These are phyloP conservation scores for Hydropsyche tenuis DNA, from an alignment of 1,140 invertebrate species.

Conservation along the genomic window DNA sequence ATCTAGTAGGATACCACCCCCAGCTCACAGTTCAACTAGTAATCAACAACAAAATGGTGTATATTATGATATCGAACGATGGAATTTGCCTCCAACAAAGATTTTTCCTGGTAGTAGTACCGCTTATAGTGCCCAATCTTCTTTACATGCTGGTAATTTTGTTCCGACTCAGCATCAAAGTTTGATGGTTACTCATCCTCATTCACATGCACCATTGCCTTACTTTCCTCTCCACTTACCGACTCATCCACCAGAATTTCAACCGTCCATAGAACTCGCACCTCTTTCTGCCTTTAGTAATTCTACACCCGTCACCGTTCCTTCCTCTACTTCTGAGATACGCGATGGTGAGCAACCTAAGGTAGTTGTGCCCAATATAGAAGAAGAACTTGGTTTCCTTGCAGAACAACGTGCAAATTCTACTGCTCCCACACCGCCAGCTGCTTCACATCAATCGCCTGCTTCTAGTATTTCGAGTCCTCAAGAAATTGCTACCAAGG, in stretches of 20 bases:
- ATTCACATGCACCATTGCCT: constrained; percentile 67
- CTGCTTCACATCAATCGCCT: constrained; percentile 60
- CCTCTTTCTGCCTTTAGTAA: constrained; percentile 67
- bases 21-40: constrained; percentile 71
- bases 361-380: constrained; percentile 84
- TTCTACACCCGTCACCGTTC: constrained; percentile 57
- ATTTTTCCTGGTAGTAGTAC: constrained; percentile 66
- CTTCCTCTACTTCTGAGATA: constrained; percentile 63
- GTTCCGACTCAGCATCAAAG: constrained; percentile 69
- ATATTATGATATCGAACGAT: constrained; percentile 76
- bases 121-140: constrained; percentile 64
- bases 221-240: constrained; percentile 75
- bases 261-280: constrained; percentile 70
- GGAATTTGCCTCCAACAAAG: constrained; percentile 74
- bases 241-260: constrained; percentile 67
- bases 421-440: constrained; percentile 62
- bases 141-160: constrained; percentile 65
- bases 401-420: constrained; percentile 67
- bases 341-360: constrained; percentile 74
- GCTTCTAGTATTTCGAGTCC: constrained; percentile 56
- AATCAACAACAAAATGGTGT: constrained; percentile 70
- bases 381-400: constrained; percentile 82
- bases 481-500: constrained; percentile 61
- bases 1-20: constrained; percentile 69
- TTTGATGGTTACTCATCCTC: constrained; percentile 67